Percentiles rank a stretch among this genome's conserved stretches.
phyloP scores from a whole-genome alignment of 2,113 vertebrate genomes.

The Pelodiscus sinensis region DNA sequence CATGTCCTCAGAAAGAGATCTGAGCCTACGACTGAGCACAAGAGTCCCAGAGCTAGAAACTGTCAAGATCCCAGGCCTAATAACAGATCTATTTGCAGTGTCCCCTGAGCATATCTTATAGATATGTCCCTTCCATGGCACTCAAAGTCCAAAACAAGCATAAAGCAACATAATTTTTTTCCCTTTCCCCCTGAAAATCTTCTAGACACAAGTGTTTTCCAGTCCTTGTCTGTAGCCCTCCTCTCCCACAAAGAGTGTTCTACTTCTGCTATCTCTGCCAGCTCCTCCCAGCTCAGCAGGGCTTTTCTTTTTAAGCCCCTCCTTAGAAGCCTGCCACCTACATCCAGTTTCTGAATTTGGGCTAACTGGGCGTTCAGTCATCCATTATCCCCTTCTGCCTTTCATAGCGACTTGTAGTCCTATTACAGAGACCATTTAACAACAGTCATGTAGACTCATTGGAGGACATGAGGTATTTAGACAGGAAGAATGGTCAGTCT shows the following conservation, averaged over 20 bases:
- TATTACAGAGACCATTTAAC: background rate
- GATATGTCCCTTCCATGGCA: background rate
- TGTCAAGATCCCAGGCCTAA: background rate
- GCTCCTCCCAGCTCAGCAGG: background rate
- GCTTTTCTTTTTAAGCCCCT: background rate
- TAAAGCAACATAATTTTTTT: background rate
- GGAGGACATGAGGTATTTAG: background rate
- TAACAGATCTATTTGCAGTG: background rate
- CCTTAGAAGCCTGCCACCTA: background rate
- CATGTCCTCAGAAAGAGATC: background rate
- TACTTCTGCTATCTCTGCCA: background rate
- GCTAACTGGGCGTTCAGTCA: background rate
- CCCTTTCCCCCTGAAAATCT: background rate
- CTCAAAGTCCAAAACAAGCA: background rate
- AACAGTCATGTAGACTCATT: background rate
- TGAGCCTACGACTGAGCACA: background rate
- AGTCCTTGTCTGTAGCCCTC: background rate
- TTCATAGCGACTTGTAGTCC: background rate
- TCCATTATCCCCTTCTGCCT: no score
- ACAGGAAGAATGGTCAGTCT: background rate
- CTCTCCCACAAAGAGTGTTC: background rate
- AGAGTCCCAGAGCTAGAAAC: background rate
- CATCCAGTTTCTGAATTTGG: background rate
- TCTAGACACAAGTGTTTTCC: background rate
- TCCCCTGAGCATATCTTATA: background rate